phyloP scores from a whole-genome alignment of 2,888 invertebrate species.

The Minunthozetes semirufus region DNA sequence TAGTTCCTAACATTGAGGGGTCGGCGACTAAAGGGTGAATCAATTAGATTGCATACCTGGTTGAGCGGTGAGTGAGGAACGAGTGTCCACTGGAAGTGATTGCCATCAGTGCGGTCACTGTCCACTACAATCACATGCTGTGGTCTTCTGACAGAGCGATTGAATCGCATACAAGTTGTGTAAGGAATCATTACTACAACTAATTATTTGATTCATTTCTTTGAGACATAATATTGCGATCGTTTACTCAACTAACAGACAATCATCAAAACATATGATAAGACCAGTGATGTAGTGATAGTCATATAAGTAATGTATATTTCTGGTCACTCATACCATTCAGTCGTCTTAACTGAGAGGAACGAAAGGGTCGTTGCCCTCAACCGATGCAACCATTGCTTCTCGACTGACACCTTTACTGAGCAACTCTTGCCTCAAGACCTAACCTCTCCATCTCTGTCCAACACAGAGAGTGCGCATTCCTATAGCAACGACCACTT shows the following conservation, averaged over 20 bases:
- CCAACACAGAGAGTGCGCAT: background rate
- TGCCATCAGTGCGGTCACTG: background rate
- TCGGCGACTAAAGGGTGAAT: too few relatives aligned
- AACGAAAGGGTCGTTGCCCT: constrained; percentile 12
- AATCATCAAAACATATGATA: constrained; percentile 2
- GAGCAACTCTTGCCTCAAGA: background rate
- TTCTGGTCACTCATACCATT: background rate
- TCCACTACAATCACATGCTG: constrained; percentile 27
- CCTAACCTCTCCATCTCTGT: background rate
- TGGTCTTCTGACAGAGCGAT: constrained; percentile 23
- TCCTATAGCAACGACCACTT: too few relatives aligned
- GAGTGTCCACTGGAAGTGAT: constrained; percentile 34
- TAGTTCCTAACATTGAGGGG: background rate
- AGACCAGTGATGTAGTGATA: background rate
- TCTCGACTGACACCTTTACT: too few relatives aligned
- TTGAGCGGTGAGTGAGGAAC: constrained; percentile 26
- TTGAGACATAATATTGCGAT: constrained; percentile 12
- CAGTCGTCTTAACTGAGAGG: constrained; percentile 5
- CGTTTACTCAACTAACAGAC: constrained; percentile 5
- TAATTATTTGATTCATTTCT: constrained; percentile 7
- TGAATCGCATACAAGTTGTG: constrained; percentile 42
- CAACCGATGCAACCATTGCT: constrained; percentile 2
- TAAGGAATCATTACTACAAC: constrained; percentile 41
- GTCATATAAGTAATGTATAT: background rate
- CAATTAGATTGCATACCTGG: constrained; percentile 12